Conservation (phyloP, 64 coral and sea anemone genomes). For the Porites lutea region DNA sequence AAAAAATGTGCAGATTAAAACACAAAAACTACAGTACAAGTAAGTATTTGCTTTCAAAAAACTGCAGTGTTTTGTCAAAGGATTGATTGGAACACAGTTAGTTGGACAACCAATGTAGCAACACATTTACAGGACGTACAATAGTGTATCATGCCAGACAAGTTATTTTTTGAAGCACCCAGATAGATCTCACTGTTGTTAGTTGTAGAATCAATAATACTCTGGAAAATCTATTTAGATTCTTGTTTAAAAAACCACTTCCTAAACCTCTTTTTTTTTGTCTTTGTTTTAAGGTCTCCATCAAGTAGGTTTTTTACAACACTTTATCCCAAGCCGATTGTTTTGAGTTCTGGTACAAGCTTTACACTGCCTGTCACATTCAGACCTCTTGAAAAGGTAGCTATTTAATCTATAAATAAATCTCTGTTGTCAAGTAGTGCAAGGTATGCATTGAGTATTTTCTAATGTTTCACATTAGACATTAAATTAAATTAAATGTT, state of each 20-base stretch:
- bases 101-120: background rate
- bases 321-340: constrained; percentile 96
- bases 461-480: background rate
- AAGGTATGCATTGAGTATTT: background rate
- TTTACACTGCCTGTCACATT: constrained; percentile 97
- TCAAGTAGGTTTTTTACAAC: constrained; percentile 97
- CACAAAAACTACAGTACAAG: constrained; percentile 98
- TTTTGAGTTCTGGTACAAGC: constrained; percentile 96
- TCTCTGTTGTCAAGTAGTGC: no score
- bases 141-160: no score
- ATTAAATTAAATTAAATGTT: no score
- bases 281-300: constrained; percentile 78
- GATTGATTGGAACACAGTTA: background rate
- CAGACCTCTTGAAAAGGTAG: constrained; percentile 97
- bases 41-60: constrained; percentile 1
- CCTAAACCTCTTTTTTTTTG: background rate
- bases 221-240: no score
- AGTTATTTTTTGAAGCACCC: no score
- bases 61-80: background rate
- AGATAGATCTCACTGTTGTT: no score
- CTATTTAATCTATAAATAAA: background rate
- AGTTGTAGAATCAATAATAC: no score
- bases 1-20: constrained; percentile 99
- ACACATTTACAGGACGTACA: no score
- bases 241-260: no score